Evolutionary conservation across 2,888 invertebrate species (phyloP).

Genomic region (Drosophila hawaiiensis): DNA sequence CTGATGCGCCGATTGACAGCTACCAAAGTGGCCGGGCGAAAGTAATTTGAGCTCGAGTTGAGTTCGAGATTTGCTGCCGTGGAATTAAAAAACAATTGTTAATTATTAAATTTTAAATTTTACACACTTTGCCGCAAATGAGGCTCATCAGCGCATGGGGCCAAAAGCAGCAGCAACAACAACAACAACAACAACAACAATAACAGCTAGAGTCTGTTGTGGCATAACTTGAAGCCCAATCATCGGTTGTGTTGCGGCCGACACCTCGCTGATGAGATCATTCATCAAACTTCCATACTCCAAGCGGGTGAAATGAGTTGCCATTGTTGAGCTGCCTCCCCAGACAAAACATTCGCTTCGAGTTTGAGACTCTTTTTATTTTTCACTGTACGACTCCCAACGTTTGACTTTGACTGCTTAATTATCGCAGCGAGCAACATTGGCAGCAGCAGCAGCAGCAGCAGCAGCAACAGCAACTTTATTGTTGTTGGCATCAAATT

Average conservation of each 20-base stretch:
- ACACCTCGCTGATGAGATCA: constrained; percentile 84
- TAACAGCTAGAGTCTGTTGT: constrained; percentile 10
- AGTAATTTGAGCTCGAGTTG: constrained; percentile 64
- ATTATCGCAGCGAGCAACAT: constrained; percentile 61
- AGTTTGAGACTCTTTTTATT: constrained; percentile 29
- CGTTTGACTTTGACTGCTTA: constrained; percentile 72
- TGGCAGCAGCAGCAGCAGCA: constrained; percentile 31
- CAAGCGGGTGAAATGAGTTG: constrained; percentile 80
- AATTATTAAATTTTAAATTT: constrained; percentile 77
- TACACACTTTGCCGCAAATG: constrained; percentile 71
- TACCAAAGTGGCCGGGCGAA: constrained; percentile 65
- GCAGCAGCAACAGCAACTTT: constrained; percentile 23
- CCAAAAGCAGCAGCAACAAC: constrained; percentile 19
- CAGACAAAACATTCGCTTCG: constrained; percentile 38
- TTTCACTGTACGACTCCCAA: constrained; percentile 42
- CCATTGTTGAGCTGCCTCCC: constrained; percentile 70
- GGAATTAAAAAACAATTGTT: constrained; percentile 78
- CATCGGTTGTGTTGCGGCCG: constrained; percentile 70
- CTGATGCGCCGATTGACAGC: constrained; percentile 62
- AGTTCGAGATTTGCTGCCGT: constrained; percentile 51
- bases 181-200: background rate
- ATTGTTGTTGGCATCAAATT: constrained; percentile 33
- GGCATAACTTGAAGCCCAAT: constrained; percentile 53
- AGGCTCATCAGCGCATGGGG: constrained; percentile 56
- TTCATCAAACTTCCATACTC: constrained; percentile 75